Percentiles rank a stretch among this genome's conserved stretches.
phyloP scores from a whole-genome alignment of 2,888 invertebrate species.

The Pristionchus entomophagus region DNA sequence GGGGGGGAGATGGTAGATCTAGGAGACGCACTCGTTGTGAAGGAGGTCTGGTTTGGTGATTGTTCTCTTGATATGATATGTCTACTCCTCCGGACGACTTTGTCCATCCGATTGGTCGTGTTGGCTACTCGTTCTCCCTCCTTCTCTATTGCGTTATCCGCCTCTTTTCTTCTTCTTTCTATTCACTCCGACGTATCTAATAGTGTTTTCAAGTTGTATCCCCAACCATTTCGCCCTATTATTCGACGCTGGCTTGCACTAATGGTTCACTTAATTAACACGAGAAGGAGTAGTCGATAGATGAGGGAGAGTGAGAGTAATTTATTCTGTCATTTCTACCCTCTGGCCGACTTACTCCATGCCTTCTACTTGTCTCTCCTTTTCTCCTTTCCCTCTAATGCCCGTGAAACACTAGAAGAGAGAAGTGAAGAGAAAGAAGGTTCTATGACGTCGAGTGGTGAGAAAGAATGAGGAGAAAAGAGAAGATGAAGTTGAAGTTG shows the following conservation, averaged over 20 bases:
- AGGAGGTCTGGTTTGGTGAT: neutral
- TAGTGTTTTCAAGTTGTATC: constrained; percentile 25
- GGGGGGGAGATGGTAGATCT: neutral
- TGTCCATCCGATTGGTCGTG: neutral
- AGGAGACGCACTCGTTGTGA: neutral
- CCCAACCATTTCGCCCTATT: neutral
- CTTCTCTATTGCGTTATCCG: neutral
- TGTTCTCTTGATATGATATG: neutral
- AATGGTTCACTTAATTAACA: neutral
- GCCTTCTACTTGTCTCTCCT: neutral
- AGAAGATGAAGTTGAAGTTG: constrained; percentile 39
- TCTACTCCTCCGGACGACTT: neutral
- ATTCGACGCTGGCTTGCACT: neutral
- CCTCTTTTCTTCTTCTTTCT: neutral
- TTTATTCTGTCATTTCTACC: neutral
- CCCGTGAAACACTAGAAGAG: constrained; percentile 34
- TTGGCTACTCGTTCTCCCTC: neutral
- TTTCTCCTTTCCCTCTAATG: neutral
- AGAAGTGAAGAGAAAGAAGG: neutral
- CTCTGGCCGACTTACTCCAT: neutral
- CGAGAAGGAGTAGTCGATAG: neutral
- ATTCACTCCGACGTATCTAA: constrained; percentile 6
- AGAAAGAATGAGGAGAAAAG: constrained; percentile 5
- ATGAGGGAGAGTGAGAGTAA: neutral
- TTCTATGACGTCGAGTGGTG: constrained; percentile 25